Conservation (phyloP, 2,113 vertebrate species). For the Recurvirostra avosetta region DNA sequence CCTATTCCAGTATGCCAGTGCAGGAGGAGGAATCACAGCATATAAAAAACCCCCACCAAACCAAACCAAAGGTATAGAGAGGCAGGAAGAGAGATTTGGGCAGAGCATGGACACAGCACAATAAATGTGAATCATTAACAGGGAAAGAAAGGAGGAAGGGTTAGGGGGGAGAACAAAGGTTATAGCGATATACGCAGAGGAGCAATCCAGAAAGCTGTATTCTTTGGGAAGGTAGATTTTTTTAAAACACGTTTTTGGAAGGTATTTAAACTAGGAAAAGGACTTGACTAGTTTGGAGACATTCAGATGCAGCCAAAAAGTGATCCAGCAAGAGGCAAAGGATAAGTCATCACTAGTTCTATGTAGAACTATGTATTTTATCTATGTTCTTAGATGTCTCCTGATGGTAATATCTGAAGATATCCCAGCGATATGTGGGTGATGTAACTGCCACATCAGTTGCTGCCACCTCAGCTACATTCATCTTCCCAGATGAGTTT, state of each 20-base stretch:
- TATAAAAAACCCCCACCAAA: neutral
- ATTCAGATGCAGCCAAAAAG: neutral
- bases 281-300: neutral
- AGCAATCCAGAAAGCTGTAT: neutral
- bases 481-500: neutral
- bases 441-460: neutral
- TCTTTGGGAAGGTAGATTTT: neutral
- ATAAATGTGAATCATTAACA: slow-evolving; percentile 50
- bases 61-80: neutral
- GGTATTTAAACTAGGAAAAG: neutral
- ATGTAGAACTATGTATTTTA: neutral
- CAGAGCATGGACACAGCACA: neutral
- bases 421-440: neutral
- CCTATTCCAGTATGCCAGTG: neutral
- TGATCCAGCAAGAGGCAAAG: neutral
- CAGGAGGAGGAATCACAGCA: neutral
- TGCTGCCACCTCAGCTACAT: neutral
- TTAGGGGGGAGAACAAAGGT: slow-evolving; percentile 16
- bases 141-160: neutral
- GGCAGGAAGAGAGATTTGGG: neutral
- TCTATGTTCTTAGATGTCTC: neutral
- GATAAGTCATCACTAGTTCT: neutral
- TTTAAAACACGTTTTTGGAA: neutral
- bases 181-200: neutral
- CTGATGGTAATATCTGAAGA: neutral